These are phyloP conservation scores for Cottus gobio DNA, from an alignment of 2,113 vertebrate species.

Conservation along the genomic window DNA sequence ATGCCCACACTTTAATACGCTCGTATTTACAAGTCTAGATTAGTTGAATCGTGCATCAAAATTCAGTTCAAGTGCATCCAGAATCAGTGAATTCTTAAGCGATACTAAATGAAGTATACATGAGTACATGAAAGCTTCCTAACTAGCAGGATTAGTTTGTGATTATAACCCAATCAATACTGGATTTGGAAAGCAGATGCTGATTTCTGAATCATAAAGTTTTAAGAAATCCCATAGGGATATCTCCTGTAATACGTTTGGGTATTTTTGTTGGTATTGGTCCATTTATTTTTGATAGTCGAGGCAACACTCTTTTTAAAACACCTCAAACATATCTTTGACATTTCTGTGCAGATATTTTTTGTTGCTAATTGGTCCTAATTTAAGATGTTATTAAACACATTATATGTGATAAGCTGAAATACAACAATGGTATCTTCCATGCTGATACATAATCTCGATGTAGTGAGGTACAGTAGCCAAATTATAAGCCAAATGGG, in stretches of 20 bases:
- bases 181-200: neutral
- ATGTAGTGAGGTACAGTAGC: neutral
- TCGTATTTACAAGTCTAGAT: neutral
- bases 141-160: neutral
- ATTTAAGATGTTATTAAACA: neutral
- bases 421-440: neutral
- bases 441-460: neutral
- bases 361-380: neutral
- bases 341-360: neutral
- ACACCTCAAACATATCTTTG: neutral
- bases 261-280: neutral
- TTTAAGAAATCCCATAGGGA: too few relatives aligned
- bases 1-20: neutral
- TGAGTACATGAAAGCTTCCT: neutral
- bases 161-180: neutral
- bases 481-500: constrained; percentile 10
- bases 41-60: neutral
- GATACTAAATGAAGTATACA: neutral
- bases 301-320: neutral
- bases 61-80: neutral
- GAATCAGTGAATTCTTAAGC: neutral
- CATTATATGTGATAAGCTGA: neutral
- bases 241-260: too few relatives aligned
- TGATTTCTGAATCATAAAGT: neutral
- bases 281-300: neutral